Base-by-base conservation (phyloP, 2,888 invertebrate species). In the Leptopilina myrica region DNA sequence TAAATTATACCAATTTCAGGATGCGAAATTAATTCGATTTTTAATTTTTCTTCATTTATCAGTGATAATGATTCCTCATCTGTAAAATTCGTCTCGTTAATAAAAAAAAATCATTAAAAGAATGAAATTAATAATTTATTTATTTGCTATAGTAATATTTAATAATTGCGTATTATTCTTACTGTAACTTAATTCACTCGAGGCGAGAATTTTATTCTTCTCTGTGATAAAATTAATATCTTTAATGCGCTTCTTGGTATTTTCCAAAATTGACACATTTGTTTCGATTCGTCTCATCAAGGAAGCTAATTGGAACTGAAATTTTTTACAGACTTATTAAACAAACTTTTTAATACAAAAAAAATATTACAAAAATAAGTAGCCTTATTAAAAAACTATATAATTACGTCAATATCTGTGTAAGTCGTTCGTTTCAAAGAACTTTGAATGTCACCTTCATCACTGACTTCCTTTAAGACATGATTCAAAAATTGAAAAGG, bases 401-500 rank as follows among this genome's bases (percentile, higher is more conserved):
- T 20, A 20, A 20, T 46, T 53, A 80, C 79, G 65, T 77, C 77
- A 40, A 80, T 78, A 20, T 78, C 76, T 12, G 67, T 59, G 11
- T 53, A 26, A 43, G 76, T 43, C 33, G 15, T 26, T 26, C 49
- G 11, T 1, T 26, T 14, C 26, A 26, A 14, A 7, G 69, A 9
- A 26, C 8, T 33, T 12, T 33, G 26, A 69, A 9, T 46, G 7
- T 46, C 46, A 5, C 26, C 49, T 4, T 53, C 53, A 76, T 40
- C 46, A 33, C 67, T 43, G 15, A 78, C 69, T 56, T 65, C 46
- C 12, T 77, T 43, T 12, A 69, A 56, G 53, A 69, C 49, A 12
- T 69, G 14, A 11, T 66, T 77, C 46, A 80, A 67, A 76, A 80
- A 80, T 46, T 66, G 56, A 26, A 49, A 78, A 33, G 80, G 80